Conservation (phyloP, 2,797 vertebrate species). For the Oceanodroma leucorhoa region DNA sequence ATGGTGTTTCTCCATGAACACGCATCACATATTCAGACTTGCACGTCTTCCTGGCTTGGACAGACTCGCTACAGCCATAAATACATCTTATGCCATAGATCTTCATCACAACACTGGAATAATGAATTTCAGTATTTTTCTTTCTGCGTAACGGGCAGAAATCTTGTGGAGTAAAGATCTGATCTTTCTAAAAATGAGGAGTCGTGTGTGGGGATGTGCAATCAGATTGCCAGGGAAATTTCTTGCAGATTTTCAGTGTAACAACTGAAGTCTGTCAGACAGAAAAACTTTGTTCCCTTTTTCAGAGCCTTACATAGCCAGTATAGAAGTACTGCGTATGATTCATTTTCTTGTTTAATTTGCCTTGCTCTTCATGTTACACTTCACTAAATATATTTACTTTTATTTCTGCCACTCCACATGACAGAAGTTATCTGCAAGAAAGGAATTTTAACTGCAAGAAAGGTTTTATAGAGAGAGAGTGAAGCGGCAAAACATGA, state of each 20-base stretch:
- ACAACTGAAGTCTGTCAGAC: background rate
- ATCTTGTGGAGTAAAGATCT: background rate
- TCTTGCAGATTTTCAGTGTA: background rate
- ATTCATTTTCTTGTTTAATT: slow-evolving; percentile 42
- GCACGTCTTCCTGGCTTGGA: background rate
- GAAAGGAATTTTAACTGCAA: background rate
- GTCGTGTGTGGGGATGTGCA: background rate
- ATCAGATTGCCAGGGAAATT: background rate
- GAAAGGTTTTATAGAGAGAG: background rate
- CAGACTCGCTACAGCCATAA: background rate
- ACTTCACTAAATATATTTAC: slow-evolving; percentile 50
- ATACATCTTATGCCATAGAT: background rate
- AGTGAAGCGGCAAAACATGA: background rate
- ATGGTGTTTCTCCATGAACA: background rate
- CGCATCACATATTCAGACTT: background rate
- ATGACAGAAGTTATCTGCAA: background rate
- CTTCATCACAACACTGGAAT: background rate
- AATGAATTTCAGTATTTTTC: background rate
- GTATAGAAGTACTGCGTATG: background rate
- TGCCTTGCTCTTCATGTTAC: slow-evolving; percentile 41
- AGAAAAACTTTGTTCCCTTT: background rate
- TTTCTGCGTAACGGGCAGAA: background rate
- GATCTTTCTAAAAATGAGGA: background rate
- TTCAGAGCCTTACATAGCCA: background rate
- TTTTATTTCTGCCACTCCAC: slow-evolving; percentile 32